Conservation (phyloP, 2,113 vertebrate species). For the Lepidothrix coronata region DNA sequence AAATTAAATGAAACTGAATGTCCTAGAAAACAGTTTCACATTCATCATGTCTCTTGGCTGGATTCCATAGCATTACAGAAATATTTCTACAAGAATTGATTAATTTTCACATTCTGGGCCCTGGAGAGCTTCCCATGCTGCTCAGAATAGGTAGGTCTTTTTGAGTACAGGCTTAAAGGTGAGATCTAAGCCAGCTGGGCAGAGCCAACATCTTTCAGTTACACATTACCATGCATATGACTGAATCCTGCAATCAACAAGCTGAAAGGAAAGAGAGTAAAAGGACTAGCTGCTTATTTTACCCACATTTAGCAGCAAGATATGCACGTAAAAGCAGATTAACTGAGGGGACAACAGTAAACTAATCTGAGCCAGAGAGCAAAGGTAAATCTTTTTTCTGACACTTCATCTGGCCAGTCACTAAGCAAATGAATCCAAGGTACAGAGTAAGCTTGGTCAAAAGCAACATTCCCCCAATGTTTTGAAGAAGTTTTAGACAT, state of each 20-base stretch:
- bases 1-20: slow-evolving; percentile 42
- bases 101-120: slow-evolving; percentile 6
- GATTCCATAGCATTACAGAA: slow-evolving; percentile 8
- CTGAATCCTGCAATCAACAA: neutral
- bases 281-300: neutral
- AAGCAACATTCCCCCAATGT: neutral
- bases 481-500: neutral
- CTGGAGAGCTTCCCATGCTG: neutral
- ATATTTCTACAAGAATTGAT: slow-evolving; percentile 8
- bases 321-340: neutral
- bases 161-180: neutral
- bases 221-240: neutral
- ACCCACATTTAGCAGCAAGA: neutral
- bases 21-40: slow-evolving; percentile 45
- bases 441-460: neutral
- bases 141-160: neutral
- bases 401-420: neutral
- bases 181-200: neutral
- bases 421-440: neutral
- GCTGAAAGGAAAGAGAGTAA: neutral
- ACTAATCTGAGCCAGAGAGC: neutral
- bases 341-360: neutral
- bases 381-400: neutral
- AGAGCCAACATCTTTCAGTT: neutral
- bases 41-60: slow-evolving; percentile 44